Evolutionary conservation across 2,888 invertebrate species (phyloP), one percentile per base, ranked within the genome.

Genomic region (Lamproptera curius): DNA sequence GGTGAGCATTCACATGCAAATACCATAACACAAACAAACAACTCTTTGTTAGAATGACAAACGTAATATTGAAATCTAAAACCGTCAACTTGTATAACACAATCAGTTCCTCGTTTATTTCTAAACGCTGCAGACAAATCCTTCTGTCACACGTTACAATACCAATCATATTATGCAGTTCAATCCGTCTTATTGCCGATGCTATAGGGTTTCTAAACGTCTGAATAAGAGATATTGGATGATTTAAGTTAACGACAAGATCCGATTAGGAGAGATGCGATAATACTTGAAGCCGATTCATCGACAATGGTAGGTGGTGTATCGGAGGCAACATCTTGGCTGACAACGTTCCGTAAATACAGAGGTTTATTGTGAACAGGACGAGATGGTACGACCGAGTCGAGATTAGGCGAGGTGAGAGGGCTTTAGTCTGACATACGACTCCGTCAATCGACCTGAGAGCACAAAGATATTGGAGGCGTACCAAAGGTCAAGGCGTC

Each of bases 61-160:
- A 70, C 69, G 68, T 70, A 68, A 41, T 41, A 36, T 13, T 59
- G 72, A 76, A n/a, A 70, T 67, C 65, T 70, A 67, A 71, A 76
- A 65, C 70, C 71, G 69, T 70, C 74, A 69, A 69, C 76, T 78
- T 74, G 76, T 74, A 78, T 73, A 78, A 82, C 75, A 73, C 79
- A 83, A 83, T 84, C 83, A 83, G 73, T 73, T 66, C 71, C 73
- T 82, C 74, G 77, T 82, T 79, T 78, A 81, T 78, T 81, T 78
- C 76, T 83, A 77, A 81, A 78, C 73, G 69, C 61, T 72, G 62
- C 71, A 76, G 76, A 81, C 82, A 82, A 84, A 85, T 83, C 83
- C 78, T 73, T 71, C 73, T 76, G 78, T 76, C 79, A 81, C 77
- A 78, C 67, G 69, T 62, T 58, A 62, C 64, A 59, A 58, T 36